Evolutionary conservation across 2,797 vertebrate genomes (phyloP).

Genomic region (Parauchenoglanis ngamensis): DNA sequence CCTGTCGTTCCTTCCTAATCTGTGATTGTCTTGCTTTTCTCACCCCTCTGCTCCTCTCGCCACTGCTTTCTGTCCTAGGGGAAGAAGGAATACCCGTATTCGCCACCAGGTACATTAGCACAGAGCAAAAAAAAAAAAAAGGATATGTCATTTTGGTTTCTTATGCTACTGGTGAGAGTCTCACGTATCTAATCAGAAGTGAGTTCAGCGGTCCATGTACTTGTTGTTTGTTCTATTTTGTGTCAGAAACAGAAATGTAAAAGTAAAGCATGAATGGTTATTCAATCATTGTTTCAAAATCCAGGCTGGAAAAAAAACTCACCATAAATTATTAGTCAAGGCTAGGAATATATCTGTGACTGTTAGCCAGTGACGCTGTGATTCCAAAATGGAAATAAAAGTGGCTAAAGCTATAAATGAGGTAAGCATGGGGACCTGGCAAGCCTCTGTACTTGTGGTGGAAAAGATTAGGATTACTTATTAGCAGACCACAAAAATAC

Average conservation of each 20-base stretch:
- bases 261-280: not conserved
- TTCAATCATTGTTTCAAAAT: not conserved
- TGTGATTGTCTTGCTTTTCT: conserved; percentile 81
- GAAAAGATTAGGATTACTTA: not conserved
- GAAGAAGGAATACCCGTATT: conserved; percentile 97
- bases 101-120: conserved; percentile 93
- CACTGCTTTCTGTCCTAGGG: conserved; percentile 94
- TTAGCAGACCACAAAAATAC: not conserved
- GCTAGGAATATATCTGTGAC: not conserved
- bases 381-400: not conserved
- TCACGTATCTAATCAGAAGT: not conserved
- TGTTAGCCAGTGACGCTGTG: not conserved
- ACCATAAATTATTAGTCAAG: not conserved
- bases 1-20: conserved; percentile 73
- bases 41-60: conserved; percentile 81
- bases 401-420: not conserved
- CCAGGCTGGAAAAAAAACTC: not conserved
- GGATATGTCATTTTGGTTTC: conserved; percentile 20
- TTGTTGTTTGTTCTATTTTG: not conserved
- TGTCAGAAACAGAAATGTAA: not conserved
- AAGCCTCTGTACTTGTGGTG: not conserved
- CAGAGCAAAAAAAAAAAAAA: conserved; percentile 36
- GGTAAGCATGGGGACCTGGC: not conserved
- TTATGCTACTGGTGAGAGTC: not conserved
- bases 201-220: not conserved